Base-by-base conservation (phyloP, 1,140 invertebrate genomes). In the Calephelis virginiensis region DNA sequence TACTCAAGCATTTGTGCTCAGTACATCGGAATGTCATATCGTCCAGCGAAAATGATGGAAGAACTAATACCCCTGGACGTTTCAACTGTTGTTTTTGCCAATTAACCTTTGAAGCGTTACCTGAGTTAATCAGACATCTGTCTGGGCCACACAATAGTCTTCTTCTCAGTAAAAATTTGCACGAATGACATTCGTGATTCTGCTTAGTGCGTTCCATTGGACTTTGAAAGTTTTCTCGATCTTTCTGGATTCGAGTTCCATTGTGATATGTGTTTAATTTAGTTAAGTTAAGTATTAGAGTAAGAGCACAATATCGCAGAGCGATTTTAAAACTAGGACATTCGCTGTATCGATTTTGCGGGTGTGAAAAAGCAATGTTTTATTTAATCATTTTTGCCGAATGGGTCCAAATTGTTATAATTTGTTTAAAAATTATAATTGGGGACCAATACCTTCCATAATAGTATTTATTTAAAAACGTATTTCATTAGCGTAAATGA, bases 71-170 rank as follows among this genome's bases (percentile, higher is more conserved):
- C 9, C 86, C 87, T 7, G 93, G 93, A 46, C 92, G 94, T 17
- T 97, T 96, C 75, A 96, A 95, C 77, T 97, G 96, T 82, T 97
- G 96, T 90, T 97, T 97, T 92, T 97, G 96, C 86, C 94, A 95
- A 71, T 92, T 96, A 74, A 95, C 94, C 61, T 97, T 97, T 80
- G 96, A 97, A 83, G 95, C 95, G 53, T 85, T 97, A 70, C 96
- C 96, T 68, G 96, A 97, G 83, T 92, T 97, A 28, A 96, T 97
- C 67, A 92, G 96, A 80, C 96, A 97, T 85, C 92, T 97, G 66
- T 97, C 96, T 6, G 96, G 96, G 47, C 96, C 96, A 67, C 96
- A 97, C 85, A 97, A 97, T 78, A 97, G 95, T 90, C 91, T 97
- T 75, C 92, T 97, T 53, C 93, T 97, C 72, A 97, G 96, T 83